Evolutionary conservation across 2,797 vertebrate genomes (phyloP), one percentile per base, ranked within the genome.

Genomic region (Mormyrus hasselquistii): DNA sequence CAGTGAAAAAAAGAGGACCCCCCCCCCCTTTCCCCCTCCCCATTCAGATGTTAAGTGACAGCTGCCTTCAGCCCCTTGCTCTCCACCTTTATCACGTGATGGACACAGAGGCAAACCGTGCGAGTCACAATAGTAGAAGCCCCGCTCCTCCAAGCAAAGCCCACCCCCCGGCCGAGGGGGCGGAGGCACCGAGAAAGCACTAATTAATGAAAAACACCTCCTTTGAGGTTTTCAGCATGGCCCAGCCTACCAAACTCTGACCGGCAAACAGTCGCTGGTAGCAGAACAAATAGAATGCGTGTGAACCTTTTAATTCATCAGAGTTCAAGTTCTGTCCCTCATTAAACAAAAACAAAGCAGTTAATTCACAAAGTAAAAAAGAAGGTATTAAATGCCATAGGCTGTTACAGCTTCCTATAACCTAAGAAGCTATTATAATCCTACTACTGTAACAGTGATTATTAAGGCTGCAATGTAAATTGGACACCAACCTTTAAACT

Each of bases 31-130:
- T 2, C 50, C 83, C 25, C 84, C 49, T 34, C 84, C 95, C 96
- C 94, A 96, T 97, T 97, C 96, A 96, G 94, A 97, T 97, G 96
- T 95, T 97, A 97, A 96, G 95, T 96, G 96, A 96, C 96, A 96
- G 96, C 96, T 96, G 96, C 95, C 95, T 95, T 91, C 90, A 89
- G 93, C 92, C 93, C 93, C 90, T 93, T 93, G 94, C 94, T 94
- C 91, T 91, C 90, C 73, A 87, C 59, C 85, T 89, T 76, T 34
- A 89, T 90, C 89, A 90, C 82, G 73, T 79, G 87, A 91, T 87
- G 90, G 90, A 90, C 92, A 94, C 94, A 93, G 93, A 92, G 93
- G 89, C 86, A 89, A 90, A 83, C 79, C 62, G 92, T 90, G 92
- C n/a, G 76, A 90, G 90, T 93, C 94, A 96, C 95, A 95, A 96